Percentiles rank a stretch among this genome's conserved stretches.
Evolutionary conservation across 2,888 invertebrate genomes (phyloP).

Genomic region (Ornithoptera alexandrae): DNA sequence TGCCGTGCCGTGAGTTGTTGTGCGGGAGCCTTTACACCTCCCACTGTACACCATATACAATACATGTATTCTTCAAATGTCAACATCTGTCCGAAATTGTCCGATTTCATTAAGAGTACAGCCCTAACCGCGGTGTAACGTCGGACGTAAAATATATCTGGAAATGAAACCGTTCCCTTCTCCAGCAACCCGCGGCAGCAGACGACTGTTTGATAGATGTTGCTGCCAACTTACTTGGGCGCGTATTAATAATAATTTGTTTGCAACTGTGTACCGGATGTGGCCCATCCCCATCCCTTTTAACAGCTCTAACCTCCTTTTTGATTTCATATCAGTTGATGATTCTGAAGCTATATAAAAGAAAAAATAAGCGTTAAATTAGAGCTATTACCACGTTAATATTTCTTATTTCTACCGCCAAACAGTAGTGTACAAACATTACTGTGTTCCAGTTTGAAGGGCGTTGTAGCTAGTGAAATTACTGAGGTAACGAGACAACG

Average conservation of each 20-base stretch:
- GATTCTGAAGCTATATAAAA: too few species aligned
- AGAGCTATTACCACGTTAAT: too few species aligned
- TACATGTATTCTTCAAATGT: too few species aligned
- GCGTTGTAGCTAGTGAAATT: conserved; percentile 41
- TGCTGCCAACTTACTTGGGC: conserved; percentile 19
- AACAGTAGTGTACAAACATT: too few species aligned
- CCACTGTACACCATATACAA: too few species aligned
- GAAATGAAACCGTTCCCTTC: conserved; percentile 12
- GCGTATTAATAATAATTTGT: conserved; percentile 20
- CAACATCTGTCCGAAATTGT: neutral
- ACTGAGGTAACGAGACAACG: conserved; percentile 48
- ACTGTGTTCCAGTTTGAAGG: conserved; percentile 41
- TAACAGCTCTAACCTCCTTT: neutral
- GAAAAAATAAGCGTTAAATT: too few species aligned
- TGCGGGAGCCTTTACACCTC: too few species aligned
- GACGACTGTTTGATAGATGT: conserved; percentile 26
- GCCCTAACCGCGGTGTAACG: neutral
- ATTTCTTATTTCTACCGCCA: too few species aligned
- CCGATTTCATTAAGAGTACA: neutral
- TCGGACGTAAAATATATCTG: neutral
- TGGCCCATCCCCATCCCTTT: neutral
- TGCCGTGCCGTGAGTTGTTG: too few species aligned
- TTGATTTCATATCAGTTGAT: too few species aligned
- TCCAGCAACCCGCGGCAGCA: neutral
- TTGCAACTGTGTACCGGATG: conserved; percentile 8